Conservation (phyloP, 2,797 vertebrate genomes). For the Enteromius viviparus region DNA sequence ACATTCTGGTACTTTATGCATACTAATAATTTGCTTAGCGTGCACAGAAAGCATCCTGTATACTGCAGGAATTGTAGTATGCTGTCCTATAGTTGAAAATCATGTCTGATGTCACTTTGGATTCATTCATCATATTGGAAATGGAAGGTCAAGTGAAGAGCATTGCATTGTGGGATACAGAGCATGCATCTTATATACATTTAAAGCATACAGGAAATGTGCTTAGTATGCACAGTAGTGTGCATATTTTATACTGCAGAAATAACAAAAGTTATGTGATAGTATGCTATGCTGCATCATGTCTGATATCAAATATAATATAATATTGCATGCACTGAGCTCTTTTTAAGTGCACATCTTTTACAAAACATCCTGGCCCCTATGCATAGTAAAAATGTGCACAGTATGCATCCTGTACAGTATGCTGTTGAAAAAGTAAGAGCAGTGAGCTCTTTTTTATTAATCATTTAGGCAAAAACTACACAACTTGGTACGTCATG, state of each 20-base stretch:
- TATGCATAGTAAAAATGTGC: too few relatives aligned
- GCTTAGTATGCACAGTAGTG: not conserved
- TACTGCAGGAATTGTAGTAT: not conserved
- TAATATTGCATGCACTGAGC: not conserved
- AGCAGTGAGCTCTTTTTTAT: not conserved
- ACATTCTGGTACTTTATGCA: not conserved
- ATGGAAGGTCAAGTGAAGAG: not conserved
- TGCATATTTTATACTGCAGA: not conserved
- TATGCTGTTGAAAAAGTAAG: too few relatives aligned
- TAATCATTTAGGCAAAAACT: not conserved
- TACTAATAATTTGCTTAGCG: not conserved
- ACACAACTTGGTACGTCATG: not conserved
- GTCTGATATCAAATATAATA: not conserved
- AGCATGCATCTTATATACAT: not conserved
- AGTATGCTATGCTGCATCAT: not conserved
- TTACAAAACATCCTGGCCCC: too few relatives aligned
- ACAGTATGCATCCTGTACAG: too few relatives aligned
- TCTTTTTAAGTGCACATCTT: too few relatives aligned
- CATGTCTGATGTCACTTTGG: not conserved
- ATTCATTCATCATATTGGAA: constrained; percentile 2
- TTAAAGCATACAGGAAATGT: not conserved
- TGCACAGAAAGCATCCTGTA: not conserved
- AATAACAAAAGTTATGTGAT: not conserved
- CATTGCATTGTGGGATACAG: constrained; percentile 6
- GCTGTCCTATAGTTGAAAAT: not conserved